Base-by-base conservation (phyloP, 2,888 invertebrate genomes). In the Stictocephala bisonia region DNA sequence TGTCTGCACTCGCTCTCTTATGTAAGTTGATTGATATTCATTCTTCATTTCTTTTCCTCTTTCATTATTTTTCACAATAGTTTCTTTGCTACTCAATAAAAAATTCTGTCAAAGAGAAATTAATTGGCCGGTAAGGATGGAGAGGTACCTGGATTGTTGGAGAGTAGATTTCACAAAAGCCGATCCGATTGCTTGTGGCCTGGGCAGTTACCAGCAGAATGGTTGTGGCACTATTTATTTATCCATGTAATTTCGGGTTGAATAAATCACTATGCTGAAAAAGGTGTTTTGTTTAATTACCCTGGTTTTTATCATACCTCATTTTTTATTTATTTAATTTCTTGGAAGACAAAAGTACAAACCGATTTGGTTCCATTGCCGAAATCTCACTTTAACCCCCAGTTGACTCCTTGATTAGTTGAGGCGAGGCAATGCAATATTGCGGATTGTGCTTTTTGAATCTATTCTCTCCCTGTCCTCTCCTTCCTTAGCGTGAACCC, bases 101-200 rank as follows among this genome's bases (percentile, higher is more conserved):
- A 60, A 60, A 60, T 60, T 60, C 60, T 60, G 60, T 60, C 60
- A 60, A 35, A 60, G n/a, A n/a, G n/a, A n/a, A n/a, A n/a, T n/a
- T n/a, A 60, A 35, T 22, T 29, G 60, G 60, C 22, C 35, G 18
- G 60, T 35, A 64, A 64, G 64, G 44, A 44, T 20, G 64, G 60
- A 40, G 64, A 64, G 64, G 64, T 64, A 64, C 64, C 64, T 64
- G 11, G 44, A 64, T 44, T 24, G 44, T 41, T 20, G 13, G 64
- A 40, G 58, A 60, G 27, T 40, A 44, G 64, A 60, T 44, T 44
- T 22, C 24, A 20, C 29, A 60, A 29, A 20, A 29, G 22, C 44
- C 44, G 44, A 44, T 44, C 44, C 44, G 1, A 22, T 24, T 60
- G 3, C 20, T 27, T 2, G 7, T 40, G 13, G 22, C 20, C 3